phyloP scores from a whole-genome alignment of 2,888 invertebrate genomes.

The Caenorhabditis imperialis region DNA sequence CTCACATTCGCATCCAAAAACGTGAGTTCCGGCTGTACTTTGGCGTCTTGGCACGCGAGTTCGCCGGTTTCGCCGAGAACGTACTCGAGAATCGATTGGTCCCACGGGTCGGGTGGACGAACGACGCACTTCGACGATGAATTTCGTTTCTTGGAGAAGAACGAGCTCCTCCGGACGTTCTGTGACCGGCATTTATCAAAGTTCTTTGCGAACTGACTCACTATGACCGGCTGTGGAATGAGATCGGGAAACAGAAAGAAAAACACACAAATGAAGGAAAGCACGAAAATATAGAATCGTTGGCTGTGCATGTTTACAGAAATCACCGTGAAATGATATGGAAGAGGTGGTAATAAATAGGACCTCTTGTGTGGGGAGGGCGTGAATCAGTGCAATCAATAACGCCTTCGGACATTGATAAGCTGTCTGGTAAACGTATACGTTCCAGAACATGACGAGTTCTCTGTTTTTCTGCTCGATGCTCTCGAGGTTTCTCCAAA shows the following conservation, averaged over 20 bases:
- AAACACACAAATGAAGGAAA: conserved; percentile 12
- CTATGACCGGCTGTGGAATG: conserved; percentile 5
- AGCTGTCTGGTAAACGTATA: too few species aligned
- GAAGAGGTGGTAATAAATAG: not conserved
- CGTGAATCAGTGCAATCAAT: too few species aligned
- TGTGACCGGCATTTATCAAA: too few species aligned
- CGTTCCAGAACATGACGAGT: too few species aligned
- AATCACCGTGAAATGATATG: not conserved
- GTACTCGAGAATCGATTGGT: conserved; percentile 65
- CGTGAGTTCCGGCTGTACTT: conserved; percentile 70
- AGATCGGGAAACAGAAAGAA: conserved; percentile 27
- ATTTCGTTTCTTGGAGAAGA: conserved; percentile 34
- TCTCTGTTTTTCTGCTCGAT: too few species aligned
- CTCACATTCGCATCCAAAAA: conserved; percentile 54
- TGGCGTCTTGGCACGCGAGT: conserved; percentile 58
- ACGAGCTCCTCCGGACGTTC: too few species aligned
- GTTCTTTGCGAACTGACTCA: not conserved
- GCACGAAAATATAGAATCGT: conserved; percentile 14
- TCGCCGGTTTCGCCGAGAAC: conserved; percentile 51
- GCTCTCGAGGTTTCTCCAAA: too few species aligned
- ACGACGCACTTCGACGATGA: conserved; percentile 57
- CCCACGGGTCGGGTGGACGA: conserved; percentile 73
- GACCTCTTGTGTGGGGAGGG: too few species aligned
- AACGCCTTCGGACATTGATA: too few species aligned
- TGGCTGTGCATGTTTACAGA: conserved; percentile 17